Conservation (phyloP, 2,888 invertebrate species). For the Pogonocherus hispidulus region DNA sequence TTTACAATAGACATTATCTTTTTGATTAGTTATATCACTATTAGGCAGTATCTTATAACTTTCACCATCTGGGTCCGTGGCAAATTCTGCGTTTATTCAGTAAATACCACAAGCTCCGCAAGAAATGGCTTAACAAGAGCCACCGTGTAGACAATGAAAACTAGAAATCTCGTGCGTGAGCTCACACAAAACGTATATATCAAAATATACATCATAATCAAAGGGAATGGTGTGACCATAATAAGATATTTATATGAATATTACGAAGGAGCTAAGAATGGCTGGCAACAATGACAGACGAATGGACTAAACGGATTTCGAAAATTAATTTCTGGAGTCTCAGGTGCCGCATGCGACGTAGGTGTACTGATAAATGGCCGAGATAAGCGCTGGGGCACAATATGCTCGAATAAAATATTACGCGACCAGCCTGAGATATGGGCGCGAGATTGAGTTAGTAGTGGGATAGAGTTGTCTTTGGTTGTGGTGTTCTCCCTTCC, state of each 20-base stretch:
- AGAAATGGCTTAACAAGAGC: constrained; percentile 11
- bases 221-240: constrained; percentile 55
- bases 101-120: no score
- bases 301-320: constrained; percentile 61
- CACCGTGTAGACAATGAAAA: constrained; percentile 33
- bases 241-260: constrained; percentile 61
- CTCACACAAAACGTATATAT: constrained; percentile 35
- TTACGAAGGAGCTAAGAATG: constrained; percentile 58
- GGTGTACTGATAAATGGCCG: constrained; percentile 58
- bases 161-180: constrained; percentile 33
- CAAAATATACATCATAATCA: constrained; percentile 60
- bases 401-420: constrained; percentile 64
- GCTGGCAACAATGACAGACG: constrained; percentile 59
- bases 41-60: no score
- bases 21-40: no score
- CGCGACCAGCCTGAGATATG: constrained; percentile 56
- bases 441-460: constrained; percentile 29
- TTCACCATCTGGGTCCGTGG: no score
- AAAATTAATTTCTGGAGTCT: constrained; percentile 62
- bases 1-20: no score
- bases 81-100: no score
- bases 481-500: constrained; percentile 8
- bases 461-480: constrained; percentile 28
- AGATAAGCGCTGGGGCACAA: constrained; percentile 52
- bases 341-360: constrained; percentile 62